Evolutionary conservation across 2,797 vertebrate species (phyloP).

Genomic region (Prionace glauca): DNA sequence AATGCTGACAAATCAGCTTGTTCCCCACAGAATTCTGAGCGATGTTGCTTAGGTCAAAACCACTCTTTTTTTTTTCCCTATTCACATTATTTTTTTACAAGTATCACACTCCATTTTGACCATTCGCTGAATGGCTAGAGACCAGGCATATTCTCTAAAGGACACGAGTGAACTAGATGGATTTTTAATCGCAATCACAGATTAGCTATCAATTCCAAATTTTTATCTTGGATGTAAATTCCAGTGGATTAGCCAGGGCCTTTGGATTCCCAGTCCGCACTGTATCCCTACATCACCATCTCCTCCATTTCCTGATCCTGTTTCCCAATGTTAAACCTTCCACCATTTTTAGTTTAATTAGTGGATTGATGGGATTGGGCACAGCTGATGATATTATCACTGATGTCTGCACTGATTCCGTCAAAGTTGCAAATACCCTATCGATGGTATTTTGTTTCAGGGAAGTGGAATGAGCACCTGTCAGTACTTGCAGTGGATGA

Average conservation of each 20-base stretch:
- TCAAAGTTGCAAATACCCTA: neutral
- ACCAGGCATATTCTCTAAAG: too few relatives aligned
- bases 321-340: neutral
- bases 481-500: neutral
- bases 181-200: too few relatives aligned
- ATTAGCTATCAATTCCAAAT: too few relatives aligned
- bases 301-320: neutral
- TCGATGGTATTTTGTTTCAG: neutral
- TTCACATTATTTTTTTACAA: too few relatives aligned
- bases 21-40: neutral
- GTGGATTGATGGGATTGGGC: neutral
- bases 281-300: too few relatives aligned
- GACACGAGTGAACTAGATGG: too few relatives aligned
- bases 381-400: neutral
- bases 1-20: neutral
- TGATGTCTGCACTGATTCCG: neutral
- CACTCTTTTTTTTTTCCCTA: neutral
- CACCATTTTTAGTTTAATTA: neutral
- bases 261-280: too few relatives aligned
- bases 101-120: too few relatives aligned
- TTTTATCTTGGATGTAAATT: too few relatives aligned
- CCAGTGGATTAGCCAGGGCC: too few relatives aligned
- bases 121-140: too few relatives aligned
- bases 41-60: neutral
- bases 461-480: neutral